Conservation (phyloP, 37 sponge, comb jelly and placozoan genomes). For the Hormiphora californensis region DNA sequence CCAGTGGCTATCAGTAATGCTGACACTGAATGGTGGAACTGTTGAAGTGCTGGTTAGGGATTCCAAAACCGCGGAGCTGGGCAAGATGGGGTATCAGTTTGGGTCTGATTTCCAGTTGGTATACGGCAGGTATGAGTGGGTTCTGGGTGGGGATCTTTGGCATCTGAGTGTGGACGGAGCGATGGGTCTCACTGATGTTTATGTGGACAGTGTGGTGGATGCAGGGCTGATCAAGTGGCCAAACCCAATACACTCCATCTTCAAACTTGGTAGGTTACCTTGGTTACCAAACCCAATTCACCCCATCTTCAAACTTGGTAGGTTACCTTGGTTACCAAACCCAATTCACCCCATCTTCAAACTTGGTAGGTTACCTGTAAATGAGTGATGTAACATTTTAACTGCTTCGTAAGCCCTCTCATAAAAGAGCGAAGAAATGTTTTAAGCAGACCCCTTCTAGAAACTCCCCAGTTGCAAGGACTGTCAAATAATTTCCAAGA, state of each 20-base stretch:
- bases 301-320: conserved; percentile 8
- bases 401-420: too few species aligned
- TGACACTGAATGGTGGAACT: not conserved
- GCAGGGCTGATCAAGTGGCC: conserved; percentile 30
- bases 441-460: too few species aligned
- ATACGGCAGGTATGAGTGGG: not conserved
- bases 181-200: conserved; percentile 37
- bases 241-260: not conserved
- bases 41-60: not conserved
- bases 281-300: not conserved
- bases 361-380: conserved; percentile 34
- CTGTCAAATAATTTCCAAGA: too few species aligned
- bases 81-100: not conserved
- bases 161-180: conserved; percentile 28
- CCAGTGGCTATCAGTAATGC: conserved; percentile 27
- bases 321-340: not conserved
- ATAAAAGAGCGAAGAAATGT: too few species aligned
- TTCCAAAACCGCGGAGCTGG: not conserved
- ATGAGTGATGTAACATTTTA: too few species aligned
- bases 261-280: conserved; percentile 36
- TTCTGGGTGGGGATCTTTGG: conserved; percentile 42
- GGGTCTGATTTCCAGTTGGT: not conserved
- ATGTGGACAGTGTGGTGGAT: conserved; percentile 11
- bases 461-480: too few species aligned
- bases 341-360: not conserved